Evolutionary conservation across 2,888 invertebrate genomes (phyloP), one percentile per base, ranked within the genome.

Genomic region (Danaus chrysippus): DNA sequence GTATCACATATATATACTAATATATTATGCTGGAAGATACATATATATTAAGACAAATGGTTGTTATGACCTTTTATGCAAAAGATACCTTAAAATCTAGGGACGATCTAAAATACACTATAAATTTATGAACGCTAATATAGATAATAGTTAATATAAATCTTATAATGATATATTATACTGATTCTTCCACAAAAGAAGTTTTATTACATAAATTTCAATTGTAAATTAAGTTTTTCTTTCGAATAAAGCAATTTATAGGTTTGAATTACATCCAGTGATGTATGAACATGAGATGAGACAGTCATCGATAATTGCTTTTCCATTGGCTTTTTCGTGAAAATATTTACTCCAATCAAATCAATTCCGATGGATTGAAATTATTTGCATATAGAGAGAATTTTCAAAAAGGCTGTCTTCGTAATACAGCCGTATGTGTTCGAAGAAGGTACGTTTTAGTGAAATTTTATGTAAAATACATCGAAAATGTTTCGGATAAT

Each of bases 331-430:
- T 75, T 78, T 81, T 79, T 76, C 74, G 71, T 70, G 75, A 72
- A 76, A 80, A 73, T 73, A 65, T 73, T 71, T 70, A 68, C 78
- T 74, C 74, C 75, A 78, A 80, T 80, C 78, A 79, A 83, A 84
- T 82, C 82, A 81, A 82, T 83, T 79, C 76, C 73, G 73, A 68
- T 69, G 74, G 56, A 66, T 72, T 77, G 77, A 81, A 80, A 83
- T 84, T 80, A 86, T 87, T 87, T 85, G 80, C 86, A 86, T 86
- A 86, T 83, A 86, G 79, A 86, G 81, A 82, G 84, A 77, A 58
- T 66, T 66, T 66, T 60, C 56, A 43, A 58, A 34, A 61, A 63
- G 61, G 58, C 58, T 56, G 54, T 55, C 66, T 67, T 44, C 52
- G 58, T 63, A 59, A 52, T 61, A 66, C 43, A 54, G 56, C 19